phyloP scores from a whole-genome alignment of 2,888 invertebrate species.

The Acanthopleura granulata region DNA sequence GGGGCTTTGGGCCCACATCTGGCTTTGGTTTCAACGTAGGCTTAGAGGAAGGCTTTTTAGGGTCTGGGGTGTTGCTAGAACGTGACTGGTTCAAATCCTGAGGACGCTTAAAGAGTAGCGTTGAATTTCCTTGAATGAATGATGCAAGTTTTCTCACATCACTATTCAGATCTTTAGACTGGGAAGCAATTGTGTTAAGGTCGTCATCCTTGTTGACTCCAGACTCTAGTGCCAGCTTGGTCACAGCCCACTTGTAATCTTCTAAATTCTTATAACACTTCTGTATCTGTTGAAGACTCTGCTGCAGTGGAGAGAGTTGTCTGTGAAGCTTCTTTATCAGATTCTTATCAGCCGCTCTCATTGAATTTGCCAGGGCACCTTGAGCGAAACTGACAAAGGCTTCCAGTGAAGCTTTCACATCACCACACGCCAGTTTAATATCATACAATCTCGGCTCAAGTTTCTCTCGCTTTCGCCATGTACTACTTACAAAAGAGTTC shows the following conservation, averaged over 20 bases:
- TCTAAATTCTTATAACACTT: constrained; percentile 52
- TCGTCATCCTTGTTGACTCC: constrained; percentile 77
- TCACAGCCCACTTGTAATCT: constrained; percentile 56
- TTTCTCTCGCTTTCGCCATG: constrained; percentile 84
- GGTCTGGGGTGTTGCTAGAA: background rate
- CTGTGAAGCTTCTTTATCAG: constrained; percentile 57
- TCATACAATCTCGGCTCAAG: constrained; percentile 85
- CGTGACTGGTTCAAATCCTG: constrained; percentile 35
- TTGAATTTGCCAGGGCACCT: constrained; percentile 88
- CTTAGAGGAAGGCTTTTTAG: constrained; percentile 20
- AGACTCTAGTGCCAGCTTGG: constrained; percentile 66
- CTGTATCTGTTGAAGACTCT: constrained; percentile 48
- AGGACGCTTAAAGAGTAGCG: constrained; percentile 57
- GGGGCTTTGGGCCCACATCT: constrained; percentile 40
- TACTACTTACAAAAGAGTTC: constrained; percentile 79
- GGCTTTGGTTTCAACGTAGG: constrained; percentile 22
- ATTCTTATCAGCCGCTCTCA: constrained; percentile 68
- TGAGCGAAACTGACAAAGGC: constrained; percentile 91
- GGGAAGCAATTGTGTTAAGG: constrained; percentile 88
- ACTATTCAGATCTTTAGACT: constrained; percentile 87
- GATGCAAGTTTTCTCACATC: constrained; percentile 91
- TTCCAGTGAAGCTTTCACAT: constrained; percentile 84
- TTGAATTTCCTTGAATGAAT: constrained; percentile 79
- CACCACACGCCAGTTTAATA: constrained; percentile 83
- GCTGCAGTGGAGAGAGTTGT: constrained; percentile 56